Percentiles rank a stretch among this genome's conserved stretches.
Evolutionary conservation across 2,797 vertebrate genomes (phyloP).

Genomic region (Octomys mimax): DNA sequence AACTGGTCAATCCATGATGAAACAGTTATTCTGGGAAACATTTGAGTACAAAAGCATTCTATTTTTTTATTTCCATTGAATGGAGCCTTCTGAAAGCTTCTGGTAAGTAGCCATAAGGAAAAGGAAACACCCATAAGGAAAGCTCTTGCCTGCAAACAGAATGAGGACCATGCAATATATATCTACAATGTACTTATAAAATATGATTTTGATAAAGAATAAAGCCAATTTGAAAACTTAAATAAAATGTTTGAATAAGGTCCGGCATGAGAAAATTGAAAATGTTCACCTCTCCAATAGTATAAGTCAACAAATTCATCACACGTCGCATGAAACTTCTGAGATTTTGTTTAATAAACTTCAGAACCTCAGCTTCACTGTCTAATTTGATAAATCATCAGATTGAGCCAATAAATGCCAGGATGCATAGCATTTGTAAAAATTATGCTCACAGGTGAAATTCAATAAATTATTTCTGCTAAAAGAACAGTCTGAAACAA

Average conservation of each 20-base stretch:
- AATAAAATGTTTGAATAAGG: neutral
- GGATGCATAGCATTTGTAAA: neutral
- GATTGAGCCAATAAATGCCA: neutral
- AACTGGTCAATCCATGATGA: neutral
- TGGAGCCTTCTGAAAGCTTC: neutral
- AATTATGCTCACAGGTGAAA: neutral
- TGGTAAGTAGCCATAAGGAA: no score
- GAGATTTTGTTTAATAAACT: slow-evolving; percentile 1
- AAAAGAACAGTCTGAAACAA: neutral
- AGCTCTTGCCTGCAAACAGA: slow-evolving; percentile 5
- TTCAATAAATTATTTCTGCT: neutral
- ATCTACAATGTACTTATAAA: neutral
- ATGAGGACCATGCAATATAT: neutral
- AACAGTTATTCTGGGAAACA: neutral
- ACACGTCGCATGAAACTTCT: neutral
- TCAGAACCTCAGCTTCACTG: neutral
- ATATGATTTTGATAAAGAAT: neutral
- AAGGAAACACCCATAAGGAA: neutral
- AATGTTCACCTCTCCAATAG: neutral
- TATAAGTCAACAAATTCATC: neutral
- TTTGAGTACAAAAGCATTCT: neutral
- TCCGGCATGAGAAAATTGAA: neutral
- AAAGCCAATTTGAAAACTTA: neutral
- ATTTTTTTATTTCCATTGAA: neutral
- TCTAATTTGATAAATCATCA: neutral